phyloP scores from a whole-genome alignment of 1,140 invertebrate species.

The Propsilocerus akamusi region DNA sequence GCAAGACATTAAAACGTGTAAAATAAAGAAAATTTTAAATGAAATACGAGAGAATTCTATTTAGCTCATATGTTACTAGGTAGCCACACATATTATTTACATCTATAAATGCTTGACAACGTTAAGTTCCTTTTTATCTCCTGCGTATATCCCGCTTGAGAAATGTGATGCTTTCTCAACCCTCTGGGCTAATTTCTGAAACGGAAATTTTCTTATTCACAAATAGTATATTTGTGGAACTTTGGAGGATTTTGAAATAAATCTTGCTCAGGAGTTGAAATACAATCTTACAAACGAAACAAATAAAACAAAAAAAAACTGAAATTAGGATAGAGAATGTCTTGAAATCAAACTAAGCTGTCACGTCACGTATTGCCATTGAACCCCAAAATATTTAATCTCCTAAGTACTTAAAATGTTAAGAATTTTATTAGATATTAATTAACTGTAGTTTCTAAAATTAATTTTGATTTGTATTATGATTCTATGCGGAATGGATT shows the following conservation, averaged over 20 bases:
- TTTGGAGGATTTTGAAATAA: constrained; percentile 29
- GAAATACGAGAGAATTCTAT: constrained; percentile 59
- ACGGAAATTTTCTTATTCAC: constrained; percentile 47
- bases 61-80: constrained; percentile 60
- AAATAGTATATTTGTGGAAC: constrained; percentile 23
- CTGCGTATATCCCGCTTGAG: constrained; percentile 58
- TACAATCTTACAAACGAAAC: too few species aligned
- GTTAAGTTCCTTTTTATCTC: constrained; percentile 52
- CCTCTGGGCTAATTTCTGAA: constrained; percentile 54
- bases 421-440: too few species aligned
- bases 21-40: constrained; percentile 8
- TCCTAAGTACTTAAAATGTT: too few species aligned
- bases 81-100: constrained; percentile 65
- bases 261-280: too few species aligned
- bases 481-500: too few species aligned
- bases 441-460: too few species aligned
- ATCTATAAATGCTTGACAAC: constrained; percentile 49
- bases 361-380: too few species aligned
- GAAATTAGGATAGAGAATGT: too few species aligned
- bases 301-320: too few species aligned
- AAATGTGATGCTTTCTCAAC: constrained; percentile 79
- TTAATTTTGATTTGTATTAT: too few species aligned
- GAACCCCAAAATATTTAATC: too few species aligned
- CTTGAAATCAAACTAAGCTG: too few species aligned
- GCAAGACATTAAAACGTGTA: constrained; percentile 44